Evolutionary conservation across 1,140 invertebrate genomes (phyloP), one percentile per base, ranked within the genome.

Genomic region (Caenorhabditis tropicalis): DNA sequence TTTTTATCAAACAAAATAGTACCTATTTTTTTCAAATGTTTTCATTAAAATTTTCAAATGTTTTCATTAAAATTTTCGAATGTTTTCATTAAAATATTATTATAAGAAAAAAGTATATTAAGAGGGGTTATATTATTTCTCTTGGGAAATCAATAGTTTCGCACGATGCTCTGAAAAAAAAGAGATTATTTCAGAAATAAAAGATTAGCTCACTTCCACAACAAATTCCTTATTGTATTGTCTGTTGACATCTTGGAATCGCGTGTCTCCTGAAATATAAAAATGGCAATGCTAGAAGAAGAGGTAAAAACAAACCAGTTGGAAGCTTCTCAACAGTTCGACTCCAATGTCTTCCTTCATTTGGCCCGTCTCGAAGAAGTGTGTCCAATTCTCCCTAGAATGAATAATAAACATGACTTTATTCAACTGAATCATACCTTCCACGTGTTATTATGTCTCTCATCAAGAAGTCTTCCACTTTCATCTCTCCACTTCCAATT

Each of bases 401-500:
- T 29, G 19, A 39, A n/a, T 79, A 2, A 24, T 24, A 12, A 79
- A 58, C 7, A 58, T n/a, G n/a, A n/a, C n/a, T n/a, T n/a, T n/a
- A n/a, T n/a, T n/a, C n/a, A n/a, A n/a, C 29, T 16, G 10, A 24
- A 33, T 43, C 19, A 46, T 16, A 82, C 86, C 83, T 82, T 87
- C 84, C 84, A 86, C 19, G 56, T 79, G 21, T 70, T 79, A 27
- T 85, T 74, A 12, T 82, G 82, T 65, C 51, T 48, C 65, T 87
- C 86, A 43, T 87, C 83, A 6, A 87, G 24, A 53, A 86, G 65
- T 24, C 49, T 5, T 36, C 86, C 86, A 21, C 79, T 53, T 46
- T 87, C 86, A 79, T 87, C 86, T 43, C 65, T 70, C 80, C 80
- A 85, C 27, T 82, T 86, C 86, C 86, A 87, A 36, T 86, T 87